phyloP scores from a whole-genome alignment of 92 coral and sea anemone species.

The Parazoanthus atlanticus region DNA sequence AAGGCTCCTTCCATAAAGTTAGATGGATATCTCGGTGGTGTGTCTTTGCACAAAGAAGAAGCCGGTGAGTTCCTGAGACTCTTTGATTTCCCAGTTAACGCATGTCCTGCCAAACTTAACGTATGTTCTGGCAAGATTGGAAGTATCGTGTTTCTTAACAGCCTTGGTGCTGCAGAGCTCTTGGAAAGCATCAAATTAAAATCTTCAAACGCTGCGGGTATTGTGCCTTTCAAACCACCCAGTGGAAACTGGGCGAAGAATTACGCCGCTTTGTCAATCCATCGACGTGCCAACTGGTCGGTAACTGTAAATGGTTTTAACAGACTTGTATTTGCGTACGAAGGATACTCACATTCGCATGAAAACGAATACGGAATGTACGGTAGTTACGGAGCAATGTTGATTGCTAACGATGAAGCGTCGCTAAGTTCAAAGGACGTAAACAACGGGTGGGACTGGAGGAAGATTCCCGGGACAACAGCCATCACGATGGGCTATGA shows the following conservation, averaged over 20 bases:
- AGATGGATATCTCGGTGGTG: conserved; percentile 13
- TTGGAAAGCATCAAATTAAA: conserved; percentile 35
- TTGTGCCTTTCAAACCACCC: conserved; percentile 9
- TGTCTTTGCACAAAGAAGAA: neutral
- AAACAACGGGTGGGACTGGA: conserved; percentile 52
- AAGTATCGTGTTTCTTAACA: conserved; percentile 34
- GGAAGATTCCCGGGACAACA: conserved; percentile 54
- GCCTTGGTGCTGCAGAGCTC: conserved; percentile 45
- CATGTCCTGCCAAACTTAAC: conserved; percentile 21
- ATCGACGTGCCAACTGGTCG: conserved; percentile 53
- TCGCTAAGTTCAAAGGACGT: conserved; percentile 47
- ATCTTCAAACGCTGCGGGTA: neutral
- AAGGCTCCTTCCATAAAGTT: conserved; percentile 19
- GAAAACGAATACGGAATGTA: conserved; percentile 52
- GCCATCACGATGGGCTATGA: conserved; percentile 1
- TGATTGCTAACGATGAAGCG: conserved; percentile 45
- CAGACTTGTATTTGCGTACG: conserved; percentile 43
- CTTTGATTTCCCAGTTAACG: conserved; percentile 3
- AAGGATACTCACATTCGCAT: conserved; percentile 18
- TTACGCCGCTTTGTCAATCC: conserved; percentile 51
- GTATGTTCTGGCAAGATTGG: conserved; percentile 39
- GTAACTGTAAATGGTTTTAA: conserved; percentile 57
- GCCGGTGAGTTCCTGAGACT: conserved; percentile 33
- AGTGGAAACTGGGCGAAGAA: conserved; percentile 59
- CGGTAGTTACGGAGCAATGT: conserved; percentile 43